phyloP scores from a whole-genome alignment of 2,113 vertebrate species.

The Camelus dromedarius region DNA sequence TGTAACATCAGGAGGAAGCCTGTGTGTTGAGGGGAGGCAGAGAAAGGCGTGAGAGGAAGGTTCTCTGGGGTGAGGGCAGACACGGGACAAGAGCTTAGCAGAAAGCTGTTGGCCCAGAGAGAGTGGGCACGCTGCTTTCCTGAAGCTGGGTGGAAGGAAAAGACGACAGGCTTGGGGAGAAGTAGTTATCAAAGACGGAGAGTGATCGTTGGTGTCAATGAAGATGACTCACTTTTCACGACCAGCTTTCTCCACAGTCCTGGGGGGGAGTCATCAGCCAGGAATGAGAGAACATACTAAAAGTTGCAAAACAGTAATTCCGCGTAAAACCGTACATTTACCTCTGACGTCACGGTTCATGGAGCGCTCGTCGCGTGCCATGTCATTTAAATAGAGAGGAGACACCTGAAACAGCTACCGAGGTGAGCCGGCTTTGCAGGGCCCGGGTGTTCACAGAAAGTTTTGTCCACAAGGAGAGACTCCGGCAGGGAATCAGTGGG shows the following conservation, averaged over 20 bases:
- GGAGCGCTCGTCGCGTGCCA: accelerated
- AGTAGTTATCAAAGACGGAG: accelerated
- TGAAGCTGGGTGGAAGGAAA: not conserved
- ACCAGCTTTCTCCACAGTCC: not conserved
- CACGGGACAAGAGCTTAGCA: not conserved
- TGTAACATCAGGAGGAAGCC: not conserved
- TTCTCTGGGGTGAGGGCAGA: not conserved
- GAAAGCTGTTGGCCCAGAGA: not conserved
- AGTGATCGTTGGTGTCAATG: not conserved
- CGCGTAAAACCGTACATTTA: accelerated
- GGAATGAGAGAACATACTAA: not conserved
- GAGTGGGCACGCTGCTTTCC: accelerated
- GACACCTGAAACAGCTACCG: not conserved
- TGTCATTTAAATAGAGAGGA: not conserved
- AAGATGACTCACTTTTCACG: not conserved
- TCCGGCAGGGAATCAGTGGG: not conserved
- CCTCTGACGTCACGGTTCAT: not conserved
- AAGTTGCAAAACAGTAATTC: not conserved
- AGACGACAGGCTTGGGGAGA: not conserved
- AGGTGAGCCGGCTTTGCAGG: not conserved
- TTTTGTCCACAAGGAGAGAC: not conserved
- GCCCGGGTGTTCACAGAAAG: not conserved
- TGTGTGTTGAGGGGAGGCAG: not conserved
- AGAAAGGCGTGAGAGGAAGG: not conserved
- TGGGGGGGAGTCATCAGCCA: not conserved